Evolutionary conservation across 2,888 invertebrate species (phyloP).

Genomic region (Stegophylla sp.): DNA sequence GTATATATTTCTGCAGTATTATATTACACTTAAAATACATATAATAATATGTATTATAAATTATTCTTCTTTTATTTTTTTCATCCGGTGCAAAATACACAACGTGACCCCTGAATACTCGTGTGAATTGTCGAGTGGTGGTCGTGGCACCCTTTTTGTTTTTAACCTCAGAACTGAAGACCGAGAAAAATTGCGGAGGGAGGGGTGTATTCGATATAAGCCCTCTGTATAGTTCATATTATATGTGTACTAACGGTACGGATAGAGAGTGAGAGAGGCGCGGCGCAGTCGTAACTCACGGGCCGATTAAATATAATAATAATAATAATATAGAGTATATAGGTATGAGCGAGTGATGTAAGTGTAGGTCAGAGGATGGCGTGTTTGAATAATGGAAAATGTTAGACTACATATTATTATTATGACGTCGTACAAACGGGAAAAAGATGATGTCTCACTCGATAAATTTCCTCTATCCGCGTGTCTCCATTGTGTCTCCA

Average conservation of each 20-base stretch:
- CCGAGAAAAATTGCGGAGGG: background rate
- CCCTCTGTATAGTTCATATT: no score
- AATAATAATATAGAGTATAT: no score
- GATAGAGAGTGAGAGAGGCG: background rate
- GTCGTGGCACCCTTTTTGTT: background rate
- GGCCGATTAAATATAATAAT: conserved; percentile 13
- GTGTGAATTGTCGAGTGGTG: background rate
- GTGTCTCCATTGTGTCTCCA: background rate
- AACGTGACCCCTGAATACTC: background rate
- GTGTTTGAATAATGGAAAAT: conserved; percentile 10
- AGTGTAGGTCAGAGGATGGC: background rate
- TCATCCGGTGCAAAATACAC: background rate
- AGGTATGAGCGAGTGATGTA: background rate
- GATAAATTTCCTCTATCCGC: conserved; percentile 28
- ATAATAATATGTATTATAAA: no score
- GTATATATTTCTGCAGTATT: no score
- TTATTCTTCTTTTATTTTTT: background rate
- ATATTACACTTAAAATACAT: no score
- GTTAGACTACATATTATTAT: background rate
- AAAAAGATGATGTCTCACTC: conserved; percentile 58
- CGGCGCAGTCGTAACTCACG: conserved; percentile 26
- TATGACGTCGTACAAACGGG: background rate
- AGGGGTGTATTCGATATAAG: background rate
- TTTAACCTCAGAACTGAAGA: background rate
- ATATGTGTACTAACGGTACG: background rate